Evolutionary conservation across 2,797 vertebrate genomes (phyloP).

Genomic region (Chelon auratus): DNA sequence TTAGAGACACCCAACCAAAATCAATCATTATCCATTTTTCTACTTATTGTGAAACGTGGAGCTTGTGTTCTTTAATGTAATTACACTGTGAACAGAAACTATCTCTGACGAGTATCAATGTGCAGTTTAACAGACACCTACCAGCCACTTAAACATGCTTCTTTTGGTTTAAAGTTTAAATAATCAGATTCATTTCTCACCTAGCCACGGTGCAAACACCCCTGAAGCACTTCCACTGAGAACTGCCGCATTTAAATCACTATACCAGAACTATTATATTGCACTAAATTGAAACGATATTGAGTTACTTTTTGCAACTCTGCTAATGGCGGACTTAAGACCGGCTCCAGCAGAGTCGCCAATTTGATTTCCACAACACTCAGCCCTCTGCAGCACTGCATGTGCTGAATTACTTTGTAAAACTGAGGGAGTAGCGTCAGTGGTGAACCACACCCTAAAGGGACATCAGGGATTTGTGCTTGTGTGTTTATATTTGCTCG

Average conservation of each 20-base stretch:
- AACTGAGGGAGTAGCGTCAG: constrained; percentile 28
- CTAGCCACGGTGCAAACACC: constrained; percentile 47
- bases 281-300: constrained; percentile 67
- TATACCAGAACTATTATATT: constrained; percentile 53
- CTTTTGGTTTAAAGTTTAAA: constrained; percentile 37
- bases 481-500: constrained; percentile 65
- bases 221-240: constrained; percentile 50
- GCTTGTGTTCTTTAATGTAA: background rate
- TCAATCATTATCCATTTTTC: background rate
- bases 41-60: background rate
- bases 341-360: constrained; percentile 47
- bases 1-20: background rate
- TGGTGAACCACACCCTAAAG: constrained; percentile 56
- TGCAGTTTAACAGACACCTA: constrained; percentile 17
- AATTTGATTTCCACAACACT: constrained; percentile 67
- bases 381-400: constrained; percentile 41
- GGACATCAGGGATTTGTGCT: constrained; percentile 28
- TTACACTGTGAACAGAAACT: constrained; percentile 7
- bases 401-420: constrained; percentile 44
- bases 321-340: constrained; percentile 56
- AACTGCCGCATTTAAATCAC: constrained; percentile 54
- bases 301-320: constrained; percentile 68
- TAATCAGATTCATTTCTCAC: constrained; percentile 54
- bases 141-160: constrained; percentile 20
- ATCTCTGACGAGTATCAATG: constrained; percentile 1